Percentiles rank a stretch among this genome's conserved stretches.
phyloP scores from a whole-genome alignment of 2,888 invertebrate genomes.

The Homarus gammarus region DNA sequence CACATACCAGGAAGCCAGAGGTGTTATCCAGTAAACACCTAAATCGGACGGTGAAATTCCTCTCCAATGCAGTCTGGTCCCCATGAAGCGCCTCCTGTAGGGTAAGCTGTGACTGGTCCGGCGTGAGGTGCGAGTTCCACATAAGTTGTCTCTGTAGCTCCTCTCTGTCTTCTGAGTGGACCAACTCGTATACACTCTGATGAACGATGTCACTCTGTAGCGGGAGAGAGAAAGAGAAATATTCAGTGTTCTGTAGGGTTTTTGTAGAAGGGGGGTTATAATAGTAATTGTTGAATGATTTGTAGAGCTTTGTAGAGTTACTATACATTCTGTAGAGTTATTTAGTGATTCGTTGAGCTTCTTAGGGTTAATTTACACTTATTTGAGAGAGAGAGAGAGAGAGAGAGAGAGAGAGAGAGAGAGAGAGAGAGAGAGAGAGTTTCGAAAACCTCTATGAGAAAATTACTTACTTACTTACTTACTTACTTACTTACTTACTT shows the following conservation, averaged over 20 bases:
- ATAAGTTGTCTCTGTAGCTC: conserved; percentile 96
- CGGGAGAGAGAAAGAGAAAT: background rate
- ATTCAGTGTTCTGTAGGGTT: background rate
- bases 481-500: no score
- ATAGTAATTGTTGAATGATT: no score
- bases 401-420: background rate
- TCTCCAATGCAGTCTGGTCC: conserved; percentile 92
- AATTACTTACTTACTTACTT: no score
- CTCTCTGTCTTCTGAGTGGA: conserved; percentile 98
- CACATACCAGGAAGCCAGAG: conserved; percentile 96
- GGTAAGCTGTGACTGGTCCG: conserved; percentile 85
- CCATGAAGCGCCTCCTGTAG: conserved; percentile 94
- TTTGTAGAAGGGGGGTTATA: no score
- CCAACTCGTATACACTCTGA: conserved; percentile 98
- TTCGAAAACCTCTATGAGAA: no score
- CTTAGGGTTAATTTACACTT: no score
- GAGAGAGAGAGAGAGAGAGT: background rate
- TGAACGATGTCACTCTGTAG: conserved; percentile 97
- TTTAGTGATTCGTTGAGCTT: no score
- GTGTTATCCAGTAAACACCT: conserved; percentile 99
- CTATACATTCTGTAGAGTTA: no score
- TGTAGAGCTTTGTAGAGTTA: no score
- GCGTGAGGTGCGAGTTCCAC: conserved; percentile 95
- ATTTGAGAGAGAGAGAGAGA: conserved; percentile 15
- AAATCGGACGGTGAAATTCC: conserved; percentile 99